A percentile compares a stretch with the other conserved stretches of the same genome.
Conservation (phyloP, 2,888 invertebrate species). For the Galerucella pusilla region DNA sequence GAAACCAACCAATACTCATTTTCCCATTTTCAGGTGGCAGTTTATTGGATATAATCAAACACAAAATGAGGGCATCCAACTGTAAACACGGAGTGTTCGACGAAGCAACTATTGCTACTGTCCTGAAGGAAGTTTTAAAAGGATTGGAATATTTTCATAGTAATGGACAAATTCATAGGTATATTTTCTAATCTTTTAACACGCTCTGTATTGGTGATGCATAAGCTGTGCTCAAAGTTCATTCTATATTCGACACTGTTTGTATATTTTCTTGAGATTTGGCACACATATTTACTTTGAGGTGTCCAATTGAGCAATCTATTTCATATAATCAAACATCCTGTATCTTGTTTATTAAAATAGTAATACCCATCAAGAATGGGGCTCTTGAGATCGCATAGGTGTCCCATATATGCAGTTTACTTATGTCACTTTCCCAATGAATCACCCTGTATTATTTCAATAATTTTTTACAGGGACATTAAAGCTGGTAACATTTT, state of each 20-base stretch:
- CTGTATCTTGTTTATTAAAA: too few relatives aligned
- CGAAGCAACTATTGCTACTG: constrained; percentile 96
- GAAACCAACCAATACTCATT: not conserved
- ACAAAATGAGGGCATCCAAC: constrained; percentile 91
- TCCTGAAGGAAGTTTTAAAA: constrained; percentile 93
- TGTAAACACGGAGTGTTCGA: constrained; percentile 97
- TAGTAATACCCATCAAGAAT: too few relatives aligned
- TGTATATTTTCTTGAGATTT: too few relatives aligned
- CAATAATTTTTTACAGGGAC: constrained; percentile 72
- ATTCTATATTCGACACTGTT: too few relatives aligned
- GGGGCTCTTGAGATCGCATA: too few relatives aligned
- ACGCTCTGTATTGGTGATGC: not conserved
- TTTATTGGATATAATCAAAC: constrained; percentile 90
- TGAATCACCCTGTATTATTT: not conserved
- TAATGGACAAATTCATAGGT: constrained; percentile 98
- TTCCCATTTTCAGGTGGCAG: constrained; percentile 74
- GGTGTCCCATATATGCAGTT: too few relatives aligned
- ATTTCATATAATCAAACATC: too few relatives aligned
- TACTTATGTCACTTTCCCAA: too few relatives aligned
- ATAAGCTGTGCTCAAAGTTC: too few relatives aligned
- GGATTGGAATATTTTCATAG: constrained; percentile 99
- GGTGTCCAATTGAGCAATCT: too few relatives aligned
- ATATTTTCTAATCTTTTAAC: constrained; percentile 43
- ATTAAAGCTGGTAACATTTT: constrained; percentile 98
- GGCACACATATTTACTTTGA: too few relatives aligned